These are phyloP conservation scores for Macrocentrus cingulum DNA, from an alignment of 1,140 invertebrate species.

Conservation along the genomic window DNA sequence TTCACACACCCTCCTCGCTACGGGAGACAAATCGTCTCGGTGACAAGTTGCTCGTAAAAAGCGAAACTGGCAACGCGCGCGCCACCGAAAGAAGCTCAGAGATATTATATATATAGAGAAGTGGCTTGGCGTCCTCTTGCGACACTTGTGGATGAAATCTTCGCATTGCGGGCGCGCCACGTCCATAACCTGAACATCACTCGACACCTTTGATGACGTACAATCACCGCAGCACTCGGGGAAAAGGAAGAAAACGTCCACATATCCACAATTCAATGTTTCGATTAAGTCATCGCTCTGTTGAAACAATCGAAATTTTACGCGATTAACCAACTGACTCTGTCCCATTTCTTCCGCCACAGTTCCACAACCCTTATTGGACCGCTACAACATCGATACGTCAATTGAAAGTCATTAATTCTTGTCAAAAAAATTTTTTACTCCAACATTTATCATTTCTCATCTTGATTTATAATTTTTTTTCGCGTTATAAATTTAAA, in stretches of 20 bases:
- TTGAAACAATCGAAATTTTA: neutral
- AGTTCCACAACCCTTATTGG: too few species aligned
- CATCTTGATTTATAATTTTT: too few species aligned
- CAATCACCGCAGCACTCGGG: neutral
- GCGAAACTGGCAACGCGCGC: slow-evolving; percentile 15
- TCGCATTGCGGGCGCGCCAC: slow-evolving; percentile 16
- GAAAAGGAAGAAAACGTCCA: neutral
- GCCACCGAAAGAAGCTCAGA: slow-evolving; percentile 26
- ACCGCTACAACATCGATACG: too few species aligned
- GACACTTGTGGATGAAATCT: slow-evolving; percentile 6
- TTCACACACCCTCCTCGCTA: slow-evolving; percentile 2
- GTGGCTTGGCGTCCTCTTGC: neutral
- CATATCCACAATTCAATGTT: neutral
- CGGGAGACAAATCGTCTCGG: slow-evolving; percentile 35
- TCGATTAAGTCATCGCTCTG: neutral
- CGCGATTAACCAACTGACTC: too few species aligned
- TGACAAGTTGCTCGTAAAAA: slow-evolving; percentile 41
- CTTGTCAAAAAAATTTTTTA: too few species aligned
- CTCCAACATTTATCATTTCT: too few species aligned
- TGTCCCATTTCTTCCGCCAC: too few species aligned
- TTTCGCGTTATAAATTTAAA: too few species aligned
- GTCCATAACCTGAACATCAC: slow-evolving; percentile 8
- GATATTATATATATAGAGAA: neutral
- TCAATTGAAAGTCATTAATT: too few species aligned
- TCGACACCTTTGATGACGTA: slow-evolving; percentile 26